A percentile compares a stretch with the other conserved stretches of the same genome.
Conservation (phyloP, 92 coral and sea anemone genomes). For the Desmophyllum pertusum region DNA sequence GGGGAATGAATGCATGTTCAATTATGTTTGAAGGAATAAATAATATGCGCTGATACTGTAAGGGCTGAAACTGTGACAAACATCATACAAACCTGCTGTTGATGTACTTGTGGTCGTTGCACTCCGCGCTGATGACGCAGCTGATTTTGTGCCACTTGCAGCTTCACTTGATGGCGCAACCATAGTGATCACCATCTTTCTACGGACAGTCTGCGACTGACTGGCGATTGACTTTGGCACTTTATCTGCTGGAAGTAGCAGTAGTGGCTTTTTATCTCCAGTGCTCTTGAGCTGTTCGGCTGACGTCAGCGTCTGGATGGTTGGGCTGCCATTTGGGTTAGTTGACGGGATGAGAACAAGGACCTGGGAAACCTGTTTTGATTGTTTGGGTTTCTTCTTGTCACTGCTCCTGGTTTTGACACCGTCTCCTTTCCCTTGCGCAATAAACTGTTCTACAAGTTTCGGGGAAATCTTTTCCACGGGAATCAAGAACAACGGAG, state of each 20-base stretch:
- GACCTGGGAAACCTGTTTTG: conserved; percentile 28
- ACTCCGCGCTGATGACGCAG: not conserved
- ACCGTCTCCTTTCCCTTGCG: conserved; percentile 32
- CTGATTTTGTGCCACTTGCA: not conserved
- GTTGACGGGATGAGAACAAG: conserved; percentile 35
- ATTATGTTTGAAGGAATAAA: no score
- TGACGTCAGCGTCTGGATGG: conserved; percentile 40
- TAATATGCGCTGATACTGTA: no score
- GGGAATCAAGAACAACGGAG: conserved; percentile 40
- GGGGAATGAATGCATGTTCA: no score
- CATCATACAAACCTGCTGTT: not conserved
- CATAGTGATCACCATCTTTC: conserved; percentile 46
- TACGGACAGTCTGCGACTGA: conserved; percentile 35
- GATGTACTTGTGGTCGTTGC: conserved; percentile 19
- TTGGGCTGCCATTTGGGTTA: conserved; percentile 25
- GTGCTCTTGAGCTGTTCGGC: conserved; percentile 24
- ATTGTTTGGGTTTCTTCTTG: not conserved
- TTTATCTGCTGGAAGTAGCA: conserved; percentile 38
- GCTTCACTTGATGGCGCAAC: conserved; percentile 1
- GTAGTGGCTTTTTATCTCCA: conserved; percentile 35
- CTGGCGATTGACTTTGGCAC: conserved; percentile 37
- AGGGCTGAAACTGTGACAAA: not conserved
- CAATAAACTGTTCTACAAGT: conserved; percentile 34
- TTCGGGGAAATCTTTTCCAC: conserved; percentile 34
- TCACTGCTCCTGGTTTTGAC: conserved; percentile 28